Conservation (phyloP, 2,113 vertebrate genomes). For the Chloropsis cyanopogon region DNA sequence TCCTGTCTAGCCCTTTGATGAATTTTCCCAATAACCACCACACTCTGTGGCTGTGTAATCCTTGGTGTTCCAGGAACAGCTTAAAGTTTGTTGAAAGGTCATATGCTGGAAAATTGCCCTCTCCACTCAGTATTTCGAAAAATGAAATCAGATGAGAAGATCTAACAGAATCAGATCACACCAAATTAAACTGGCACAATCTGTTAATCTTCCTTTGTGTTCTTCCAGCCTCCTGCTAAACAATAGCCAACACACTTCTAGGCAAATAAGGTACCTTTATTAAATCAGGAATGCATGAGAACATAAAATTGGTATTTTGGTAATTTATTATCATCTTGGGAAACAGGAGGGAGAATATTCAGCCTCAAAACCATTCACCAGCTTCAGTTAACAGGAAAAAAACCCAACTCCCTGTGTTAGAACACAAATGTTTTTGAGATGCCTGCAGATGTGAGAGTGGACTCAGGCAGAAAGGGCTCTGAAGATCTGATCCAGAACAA, state of each 20-base stretch:
- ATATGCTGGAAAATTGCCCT: background rate
- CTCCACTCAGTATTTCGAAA: background rate
- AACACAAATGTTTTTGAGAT: background rate
- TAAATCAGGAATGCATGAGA: background rate
- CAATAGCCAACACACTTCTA: background rate
- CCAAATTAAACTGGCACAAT: background rate
- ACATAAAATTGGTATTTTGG: background rate
- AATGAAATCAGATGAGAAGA: slow-evolving; percentile 22
- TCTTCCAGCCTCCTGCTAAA: background rate
- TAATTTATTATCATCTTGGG: background rate
- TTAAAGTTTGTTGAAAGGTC: background rate
- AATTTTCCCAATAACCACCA: background rate
- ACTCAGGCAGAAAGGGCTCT: background rate
- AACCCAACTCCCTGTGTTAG: background rate
- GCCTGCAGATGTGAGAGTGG: background rate
- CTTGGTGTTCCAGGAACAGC: background rate
- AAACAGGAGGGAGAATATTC: background rate
- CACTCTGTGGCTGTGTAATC: background rate
- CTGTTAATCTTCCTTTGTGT: slow-evolving; percentile 14
- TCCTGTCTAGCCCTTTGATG: background rate
- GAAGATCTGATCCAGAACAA: background rate
- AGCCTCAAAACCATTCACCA: background rate
- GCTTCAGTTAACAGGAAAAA: background rate
- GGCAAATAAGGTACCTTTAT: slow-evolving; percentile 16
- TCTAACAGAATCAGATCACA: background rate